phyloP scores from a whole-genome alignment of 2,113 vertebrate genomes.

The Dascyllus trimaculatus region DNA sequence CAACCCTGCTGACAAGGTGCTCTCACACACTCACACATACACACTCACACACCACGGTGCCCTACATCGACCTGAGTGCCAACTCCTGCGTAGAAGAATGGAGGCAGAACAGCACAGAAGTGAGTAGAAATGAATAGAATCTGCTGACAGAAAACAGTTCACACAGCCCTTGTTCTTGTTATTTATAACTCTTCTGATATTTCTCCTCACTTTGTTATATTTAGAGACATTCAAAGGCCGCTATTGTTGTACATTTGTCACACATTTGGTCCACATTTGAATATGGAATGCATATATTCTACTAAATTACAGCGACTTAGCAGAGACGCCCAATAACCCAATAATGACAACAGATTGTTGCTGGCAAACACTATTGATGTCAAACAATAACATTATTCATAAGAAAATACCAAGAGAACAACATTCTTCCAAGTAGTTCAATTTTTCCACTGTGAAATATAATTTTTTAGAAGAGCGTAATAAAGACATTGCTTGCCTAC shows the following conservation, averaged over 20 bases:
- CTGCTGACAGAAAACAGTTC: constrained; percentile 60
- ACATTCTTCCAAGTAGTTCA: too few species aligned
- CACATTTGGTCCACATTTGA: constrained; percentile 8
- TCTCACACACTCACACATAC: constrained; percentile 15
- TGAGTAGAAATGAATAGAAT: constrained; percentile 41
- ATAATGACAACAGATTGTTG: too few species aligned
- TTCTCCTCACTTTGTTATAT: constrained; percentile 42
- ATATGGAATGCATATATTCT: background rate
- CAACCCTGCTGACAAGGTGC: constrained; percentile 15
- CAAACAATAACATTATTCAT: too few species aligned
- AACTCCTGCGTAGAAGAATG: constrained; percentile 53
- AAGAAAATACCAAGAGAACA: too few species aligned
- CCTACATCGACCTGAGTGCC: constrained; percentile 36
- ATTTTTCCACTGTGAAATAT: too few species aligned
- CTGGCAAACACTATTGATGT: too few species aligned
- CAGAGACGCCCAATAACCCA: too few species aligned
- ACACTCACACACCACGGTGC: constrained; percentile 28
- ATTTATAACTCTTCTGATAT: constrained; percentile 45
- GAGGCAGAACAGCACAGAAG: constrained; percentile 28
- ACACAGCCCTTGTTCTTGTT: constrained; percentile 37
- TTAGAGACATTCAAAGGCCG: constrained; percentile 23
- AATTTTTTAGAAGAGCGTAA: too few species aligned
- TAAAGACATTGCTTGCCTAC: too few species aligned
- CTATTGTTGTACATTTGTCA: constrained; percentile 27
- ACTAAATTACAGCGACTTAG: background rate